These are phyloP conservation scores for Rhodophaea formosa DNA, from an alignment of 2,888 invertebrate genomes.

Conservation along the genomic window DNA sequence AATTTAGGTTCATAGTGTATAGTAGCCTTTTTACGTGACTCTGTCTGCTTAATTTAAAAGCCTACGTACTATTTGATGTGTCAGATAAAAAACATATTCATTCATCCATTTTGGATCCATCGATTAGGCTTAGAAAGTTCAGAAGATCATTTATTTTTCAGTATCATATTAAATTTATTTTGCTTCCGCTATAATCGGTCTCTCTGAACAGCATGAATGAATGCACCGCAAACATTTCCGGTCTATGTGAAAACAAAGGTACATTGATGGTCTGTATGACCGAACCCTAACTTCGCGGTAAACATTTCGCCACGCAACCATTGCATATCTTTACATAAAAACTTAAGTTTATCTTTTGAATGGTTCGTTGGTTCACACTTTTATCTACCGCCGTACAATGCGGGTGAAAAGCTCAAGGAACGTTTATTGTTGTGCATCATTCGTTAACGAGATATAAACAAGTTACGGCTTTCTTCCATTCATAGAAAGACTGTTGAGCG, in stretches of 20 bases:
- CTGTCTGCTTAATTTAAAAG: no score
- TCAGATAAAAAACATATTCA: no score
- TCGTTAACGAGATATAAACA: constrained; percentile 5
- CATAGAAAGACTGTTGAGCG: neutral
- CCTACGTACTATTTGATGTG: no score
- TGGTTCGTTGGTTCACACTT: constrained; percentile 12
- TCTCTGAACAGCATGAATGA: no score
- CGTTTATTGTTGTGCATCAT: constrained; percentile 4
- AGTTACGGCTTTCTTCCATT: constrained; percentile 3
- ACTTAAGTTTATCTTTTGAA: constrained; percentile 10
- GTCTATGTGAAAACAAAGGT: neutral
- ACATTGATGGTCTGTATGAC: neutral
- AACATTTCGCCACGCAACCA: constrained; percentile 13
- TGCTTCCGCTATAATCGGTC: no score
- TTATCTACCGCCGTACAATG: constrained; percentile 4
- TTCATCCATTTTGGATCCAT: no score
- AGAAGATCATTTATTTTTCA: no score
- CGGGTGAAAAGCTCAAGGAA: constrained; percentile 15
- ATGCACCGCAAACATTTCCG: no score
- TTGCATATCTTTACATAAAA: constrained; percentile 19
- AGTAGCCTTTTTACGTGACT: no score
- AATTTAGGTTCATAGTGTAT: no score
- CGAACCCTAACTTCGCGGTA: neutral
- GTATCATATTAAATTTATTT: no score
- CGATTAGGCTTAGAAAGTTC: no score